These are phyloP conservation scores for Manacus vitellinus DNA, from an alignment of 2,113 vertebrate species.

Conservation along the genomic window DNA sequence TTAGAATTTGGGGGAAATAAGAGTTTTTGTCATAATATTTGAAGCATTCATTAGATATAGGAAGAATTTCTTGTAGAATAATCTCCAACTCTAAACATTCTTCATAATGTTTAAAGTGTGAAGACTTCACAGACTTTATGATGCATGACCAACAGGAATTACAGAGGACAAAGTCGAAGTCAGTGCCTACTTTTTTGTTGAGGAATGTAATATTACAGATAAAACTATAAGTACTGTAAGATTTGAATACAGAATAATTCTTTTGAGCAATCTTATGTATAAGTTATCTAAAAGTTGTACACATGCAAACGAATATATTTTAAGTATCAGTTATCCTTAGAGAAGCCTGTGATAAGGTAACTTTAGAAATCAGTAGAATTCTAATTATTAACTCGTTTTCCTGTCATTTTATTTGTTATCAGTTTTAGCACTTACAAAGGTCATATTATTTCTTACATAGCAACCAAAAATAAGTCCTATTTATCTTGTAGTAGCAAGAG, in stretches of 20 bases:
- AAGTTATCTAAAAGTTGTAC: background rate
- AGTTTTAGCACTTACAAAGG: background rate
- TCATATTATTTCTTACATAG: background rate
- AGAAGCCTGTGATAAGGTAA: background rate
- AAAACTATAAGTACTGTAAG: background rate
- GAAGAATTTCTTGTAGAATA: background rate
- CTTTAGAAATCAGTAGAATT: background rate
- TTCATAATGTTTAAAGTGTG: background rate
- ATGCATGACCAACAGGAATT: background rate
- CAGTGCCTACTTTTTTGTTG: background rate
- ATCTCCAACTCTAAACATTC: background rate
- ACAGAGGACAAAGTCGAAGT: background rate
- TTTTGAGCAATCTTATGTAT: background rate
- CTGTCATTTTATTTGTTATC: background rate
- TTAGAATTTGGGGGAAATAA: background rate
- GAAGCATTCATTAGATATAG: background rate
- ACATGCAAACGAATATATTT: background rate
- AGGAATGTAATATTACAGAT: background rate
- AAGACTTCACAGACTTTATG: background rate
- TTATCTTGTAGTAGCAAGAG: background rate
- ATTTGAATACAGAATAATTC: background rate
- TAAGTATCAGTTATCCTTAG: background rate
- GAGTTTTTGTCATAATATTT: background rate
- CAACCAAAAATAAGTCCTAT: background rate
- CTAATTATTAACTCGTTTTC: background rate